Base-by-base conservation (phyloP, 2,113 vertebrate species). In the Malurus cyaneus region DNA sequence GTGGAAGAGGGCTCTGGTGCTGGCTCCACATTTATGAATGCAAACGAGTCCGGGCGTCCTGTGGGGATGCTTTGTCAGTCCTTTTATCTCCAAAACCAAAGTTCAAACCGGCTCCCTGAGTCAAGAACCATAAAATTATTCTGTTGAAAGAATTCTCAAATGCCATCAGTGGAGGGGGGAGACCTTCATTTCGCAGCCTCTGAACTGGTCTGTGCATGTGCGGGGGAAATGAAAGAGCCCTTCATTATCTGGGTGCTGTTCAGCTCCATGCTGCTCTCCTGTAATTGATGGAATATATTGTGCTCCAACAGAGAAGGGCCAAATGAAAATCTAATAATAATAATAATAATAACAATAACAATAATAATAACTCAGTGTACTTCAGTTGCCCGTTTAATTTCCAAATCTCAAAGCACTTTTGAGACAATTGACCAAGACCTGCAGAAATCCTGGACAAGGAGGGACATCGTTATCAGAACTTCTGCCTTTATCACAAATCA, bases 31-130 rank as follows among this genome's bases (percentile, higher is more conserved):
- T 89, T 96, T 94, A 85, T 91, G 96, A 96, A 97, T 97, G 96
- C 96, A 97, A 95, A 96, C 83, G 83, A 96, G 95, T 83, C 89
- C 39, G 1, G 67, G 88, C 25, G 8, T 97, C 96, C 97, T 86
- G 42, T 92, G 89, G 96, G 97, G 96, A 94, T 95, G 95, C 92
- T 97, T 96, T 97, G 94, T 97, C 94, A n/a, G 96, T 77, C 89
- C 92, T 97, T 96, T 97, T 95, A 97, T 97, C 96, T 96, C 95
- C 93, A 71, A 96, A 96, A 87, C 95, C 96, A 96, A 97, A 97
- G 97, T 97, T 97, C 97, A 97, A 84, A 90, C 96, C 1, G 60
- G 91, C 96, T 97, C 96, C 95, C 95, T 93, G 92, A 97, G 88
- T 96, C 96, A 96, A 96, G 96, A 93, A 66, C 94, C 96, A 96